These are phyloP conservation scores for Ichneumoninae sp. DNA, from an alignment of 2,888 invertebrate species.

Conservation along the genomic window DNA sequence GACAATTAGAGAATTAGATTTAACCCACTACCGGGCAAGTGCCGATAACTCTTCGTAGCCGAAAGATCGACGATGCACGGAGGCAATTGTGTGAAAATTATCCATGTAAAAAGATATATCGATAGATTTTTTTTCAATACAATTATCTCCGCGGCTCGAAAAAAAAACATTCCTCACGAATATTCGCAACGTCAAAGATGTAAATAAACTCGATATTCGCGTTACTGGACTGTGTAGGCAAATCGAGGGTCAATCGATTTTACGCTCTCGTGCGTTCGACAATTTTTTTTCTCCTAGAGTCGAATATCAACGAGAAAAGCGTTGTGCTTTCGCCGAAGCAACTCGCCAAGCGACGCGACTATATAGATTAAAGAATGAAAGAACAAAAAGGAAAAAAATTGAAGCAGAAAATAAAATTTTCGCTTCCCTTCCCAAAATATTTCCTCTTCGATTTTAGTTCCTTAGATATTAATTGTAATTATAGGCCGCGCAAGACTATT, in stretches of 20 bases:
- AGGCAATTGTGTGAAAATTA: conserved; percentile 29
- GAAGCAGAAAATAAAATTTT: conserved; percentile 28
- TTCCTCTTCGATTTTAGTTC: conserved; percentile 34
- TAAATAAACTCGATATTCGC: conserved; percentile 35
- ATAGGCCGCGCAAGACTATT: conserved; percentile 35
- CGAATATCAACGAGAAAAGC: conserved; percentile 19
- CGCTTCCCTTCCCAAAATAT: conserved; percentile 42
- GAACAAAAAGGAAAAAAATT: neutral
- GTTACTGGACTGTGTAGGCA: neutral
- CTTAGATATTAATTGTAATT: conserved; percentile 47
- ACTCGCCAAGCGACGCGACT: neutral
- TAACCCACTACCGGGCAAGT: conserved; percentile 3
- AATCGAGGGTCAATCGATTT: conserved; percentile 41
- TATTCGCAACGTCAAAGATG: conserved; percentile 24
- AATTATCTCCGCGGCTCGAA: conserved; percentile 18
- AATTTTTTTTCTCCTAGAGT: conserved; percentile 26
- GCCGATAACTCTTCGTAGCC: neutral
- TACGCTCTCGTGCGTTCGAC: conserved; percentile 27
- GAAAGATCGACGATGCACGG: neutral
- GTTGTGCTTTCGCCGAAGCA: neutral
- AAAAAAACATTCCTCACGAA: conserved; percentile 38
- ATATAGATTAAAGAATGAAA: conserved; percentile 11
- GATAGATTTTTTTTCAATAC: conserved; percentile 9
- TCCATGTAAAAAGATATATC: conserved; percentile 7
- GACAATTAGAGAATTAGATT: conserved; percentile 9